Base-by-base conservation (phyloP, 2,888 invertebrate genomes). In the Macrosoma leucophasiata region DNA sequence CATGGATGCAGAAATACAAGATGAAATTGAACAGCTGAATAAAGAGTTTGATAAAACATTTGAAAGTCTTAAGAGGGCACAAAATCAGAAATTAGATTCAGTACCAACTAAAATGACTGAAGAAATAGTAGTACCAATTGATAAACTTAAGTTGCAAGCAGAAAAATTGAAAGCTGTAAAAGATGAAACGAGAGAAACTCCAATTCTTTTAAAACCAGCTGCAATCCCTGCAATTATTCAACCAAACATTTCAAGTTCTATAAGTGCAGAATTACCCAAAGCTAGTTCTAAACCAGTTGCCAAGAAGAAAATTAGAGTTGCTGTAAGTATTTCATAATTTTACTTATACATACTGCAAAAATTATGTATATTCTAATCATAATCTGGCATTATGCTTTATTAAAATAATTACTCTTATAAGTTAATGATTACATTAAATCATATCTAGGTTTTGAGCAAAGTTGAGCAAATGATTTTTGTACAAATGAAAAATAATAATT, bases 11-110 rank as follows among this genome's bases (percentile, higher is more conserved):
- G 50, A 66, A 35, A 48, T 68, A 32, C 64, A 62, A 39, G 68
- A 70, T 13, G 81, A 82, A 35, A 72, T 81, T 24, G 81, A 82
- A 29, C 73, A 78, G 30, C 46, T 84, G n/a, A 84, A 84, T 41
- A 65, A 61, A 31, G 77, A 82, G 49, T 84, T 84, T 33, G 64
- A 75, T 46, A 74, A 65, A 33, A 84, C 82, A 7, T 82, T 84
- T 62, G 79, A 76, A 23, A 64, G 45, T 13, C 53, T 81, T 31
- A 70, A 72, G 31, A 66, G 60, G 20, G 46, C 55, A n/a, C 59
- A 67, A 31, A 46, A 46, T 23, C 31, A 40, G 9, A 50, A 34
- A 21, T n/a, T 10, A 11, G 36, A 26, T 10, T 38, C 10, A 29
- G n/a, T n/a, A n/a, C n/a, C n/a, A n/a, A n/a, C n/a, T n/a, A n/a